phyloP scores from a whole-genome alignment of 2,113 vertebrate species.

The Ceyx margarethae region DNA sequence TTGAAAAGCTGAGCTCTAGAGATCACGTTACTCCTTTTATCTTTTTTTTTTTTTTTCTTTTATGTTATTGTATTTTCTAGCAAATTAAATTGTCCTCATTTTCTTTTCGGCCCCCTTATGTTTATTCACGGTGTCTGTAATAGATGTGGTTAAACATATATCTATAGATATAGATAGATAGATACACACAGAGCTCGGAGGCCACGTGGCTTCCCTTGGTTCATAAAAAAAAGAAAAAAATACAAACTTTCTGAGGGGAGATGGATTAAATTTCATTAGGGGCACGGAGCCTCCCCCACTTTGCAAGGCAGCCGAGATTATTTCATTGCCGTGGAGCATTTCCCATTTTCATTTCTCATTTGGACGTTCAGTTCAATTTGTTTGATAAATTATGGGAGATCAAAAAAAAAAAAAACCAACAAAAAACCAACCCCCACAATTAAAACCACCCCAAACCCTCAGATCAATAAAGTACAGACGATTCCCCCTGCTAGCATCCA shows the following conservation, averaged over 20 bases:
- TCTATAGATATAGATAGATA: not conserved
- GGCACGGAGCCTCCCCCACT: not conserved
- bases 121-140: slow-evolving; percentile 7
- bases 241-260: slow-evolving; percentile 1
- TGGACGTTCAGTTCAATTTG: not conserved
- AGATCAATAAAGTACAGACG: fast-evolving
- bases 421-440: not conserved
- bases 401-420: not conserved
- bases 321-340: not conserved
- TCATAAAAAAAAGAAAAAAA: not conserved
- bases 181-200: fast-evolving
- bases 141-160: not conserved
- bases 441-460: not conserved
- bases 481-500: not conserved
- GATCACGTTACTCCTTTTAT: not conserved
- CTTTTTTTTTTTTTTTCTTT: not conserved
- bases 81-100: slow-evolving; percentile 10
- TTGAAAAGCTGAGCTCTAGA: not conserved
- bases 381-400: slow-evolving; percentile 1
- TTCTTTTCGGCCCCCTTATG: not conserved
- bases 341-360: slow-evolving; percentile 43
- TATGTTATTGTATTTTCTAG: not conserved
- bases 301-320: not conserved
- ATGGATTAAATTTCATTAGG: not conserved
- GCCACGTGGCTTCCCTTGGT: not conserved